phyloP scores from a whole-genome alignment of 2,888 invertebrate species.

The Eupithecia vulgata region DNA sequence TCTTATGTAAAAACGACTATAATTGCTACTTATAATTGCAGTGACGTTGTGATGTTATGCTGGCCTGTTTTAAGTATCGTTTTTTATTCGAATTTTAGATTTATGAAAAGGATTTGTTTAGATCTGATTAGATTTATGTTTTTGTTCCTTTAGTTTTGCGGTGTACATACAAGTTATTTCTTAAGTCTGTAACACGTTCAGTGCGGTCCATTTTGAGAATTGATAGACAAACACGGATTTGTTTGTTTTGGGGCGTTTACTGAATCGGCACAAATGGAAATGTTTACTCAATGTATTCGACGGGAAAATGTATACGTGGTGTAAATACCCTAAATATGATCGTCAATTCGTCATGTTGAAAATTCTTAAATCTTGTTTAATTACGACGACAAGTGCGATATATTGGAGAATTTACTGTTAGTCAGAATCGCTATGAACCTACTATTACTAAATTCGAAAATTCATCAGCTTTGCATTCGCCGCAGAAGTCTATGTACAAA shows the following conservation, averaged over 20 bases:
- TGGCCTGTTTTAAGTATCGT: neutral
- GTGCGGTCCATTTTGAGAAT: too few species aligned
- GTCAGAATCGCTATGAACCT: neutral
- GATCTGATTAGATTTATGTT: neutral
- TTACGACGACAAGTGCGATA: neutral
- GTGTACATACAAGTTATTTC: neutral
- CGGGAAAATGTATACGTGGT: neutral
- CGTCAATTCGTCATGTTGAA: too few species aligned
- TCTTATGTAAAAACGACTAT: too few species aligned
- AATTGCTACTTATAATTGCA: neutral
- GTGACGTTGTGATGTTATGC: neutral
- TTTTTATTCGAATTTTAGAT: neutral
- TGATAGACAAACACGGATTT: neutral
- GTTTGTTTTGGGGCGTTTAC: neutral
- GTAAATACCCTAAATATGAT: neutral
- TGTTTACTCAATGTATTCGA: neutral
- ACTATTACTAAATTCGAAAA: neutral
- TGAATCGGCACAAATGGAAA: neutral
- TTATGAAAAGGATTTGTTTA: neutral
- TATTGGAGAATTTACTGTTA: neutral
- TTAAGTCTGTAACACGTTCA: neutral
- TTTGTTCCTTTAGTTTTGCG: conserved; percentile 1
- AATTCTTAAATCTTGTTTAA: neutral
- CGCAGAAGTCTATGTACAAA: neutral
- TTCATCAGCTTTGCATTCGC: neutral